Conservation (phyloP, 2,888 invertebrate genomes). For the Cryptophagus acutangulus region DNA sequence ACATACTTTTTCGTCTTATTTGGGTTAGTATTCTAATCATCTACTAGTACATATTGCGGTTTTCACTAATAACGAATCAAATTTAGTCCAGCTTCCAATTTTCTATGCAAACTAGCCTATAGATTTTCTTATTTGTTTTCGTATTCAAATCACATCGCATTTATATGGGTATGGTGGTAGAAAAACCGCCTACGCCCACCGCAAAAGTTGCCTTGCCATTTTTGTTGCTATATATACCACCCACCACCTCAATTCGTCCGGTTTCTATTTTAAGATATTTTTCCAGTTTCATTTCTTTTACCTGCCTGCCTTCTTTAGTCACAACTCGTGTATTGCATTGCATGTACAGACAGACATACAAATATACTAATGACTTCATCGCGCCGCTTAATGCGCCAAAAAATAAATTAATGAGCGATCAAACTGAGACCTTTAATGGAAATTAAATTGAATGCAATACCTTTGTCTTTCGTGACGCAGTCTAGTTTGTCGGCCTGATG, state of each 20-base stretch:
- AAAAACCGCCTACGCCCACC: constrained; percentile 15
- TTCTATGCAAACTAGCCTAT: constrained; percentile 15
- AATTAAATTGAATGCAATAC: no score
- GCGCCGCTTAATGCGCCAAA: no score
- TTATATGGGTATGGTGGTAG: constrained; percentile 14
- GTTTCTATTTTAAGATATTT: constrained; percentile 3
- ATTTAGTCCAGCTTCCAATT: constrained; percentile 14
- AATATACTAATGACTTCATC: no score
- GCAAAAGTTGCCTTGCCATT: constrained; percentile 4
- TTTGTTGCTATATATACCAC: constrained; percentile 3
- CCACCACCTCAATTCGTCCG: not conserved
- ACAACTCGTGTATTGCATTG: no score
- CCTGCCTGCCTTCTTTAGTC: no score
- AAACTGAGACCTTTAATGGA: no score
- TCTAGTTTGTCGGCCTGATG: constrained; percentile 69
- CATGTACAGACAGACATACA: no score
- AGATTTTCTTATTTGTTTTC: constrained; percentile 13
- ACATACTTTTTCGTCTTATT: no score
- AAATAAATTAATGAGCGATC: no score
- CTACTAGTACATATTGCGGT: no score
- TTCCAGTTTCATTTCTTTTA: no score
- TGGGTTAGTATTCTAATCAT: constrained; percentile 1
- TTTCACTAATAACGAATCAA: not conserved
- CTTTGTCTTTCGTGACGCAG: constrained; percentile 47
- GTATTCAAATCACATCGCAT: no score